A percentile compares a stretch with the other conserved stretches of the same genome.
Evolutionary conservation across 2,797 vertebrate genomes (phyloP).

Genomic region (Dromococcyx pavoninus): DNA sequence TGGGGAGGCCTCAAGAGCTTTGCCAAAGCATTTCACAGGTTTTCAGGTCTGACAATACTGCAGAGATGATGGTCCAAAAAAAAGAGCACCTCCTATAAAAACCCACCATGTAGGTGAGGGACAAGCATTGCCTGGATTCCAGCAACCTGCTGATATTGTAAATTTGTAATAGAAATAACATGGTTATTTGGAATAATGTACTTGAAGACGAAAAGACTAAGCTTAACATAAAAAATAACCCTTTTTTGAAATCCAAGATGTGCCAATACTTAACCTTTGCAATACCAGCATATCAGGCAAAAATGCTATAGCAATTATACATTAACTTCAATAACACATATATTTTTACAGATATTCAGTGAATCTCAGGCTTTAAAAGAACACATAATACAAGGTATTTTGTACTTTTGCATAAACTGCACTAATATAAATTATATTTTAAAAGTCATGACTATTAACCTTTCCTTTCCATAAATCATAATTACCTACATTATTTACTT

Average conservation of each 20-base stretch:
- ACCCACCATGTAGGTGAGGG: neutral
- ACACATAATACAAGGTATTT: neutral
- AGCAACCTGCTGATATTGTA: neutral
- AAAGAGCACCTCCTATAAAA: neutral
- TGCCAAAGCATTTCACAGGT: neutral
- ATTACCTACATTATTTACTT: neutral
- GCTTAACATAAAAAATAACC: neutral
- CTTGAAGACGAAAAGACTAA: neutral
- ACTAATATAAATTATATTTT: neutral
- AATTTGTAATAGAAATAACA: neutral
- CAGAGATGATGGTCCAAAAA: neutral
- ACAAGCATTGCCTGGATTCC: neutral
- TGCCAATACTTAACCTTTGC: neutral
- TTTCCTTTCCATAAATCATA: neutral
- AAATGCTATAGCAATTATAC: neutral
- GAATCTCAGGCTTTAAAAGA: neutral
- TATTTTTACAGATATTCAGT: neutral
- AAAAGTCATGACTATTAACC: neutral
- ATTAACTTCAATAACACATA: neutral
- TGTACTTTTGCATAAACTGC: neutral
- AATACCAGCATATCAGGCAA: neutral
- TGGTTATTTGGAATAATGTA: neutral
- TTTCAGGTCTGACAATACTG: neutral
- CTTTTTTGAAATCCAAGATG: neutral
- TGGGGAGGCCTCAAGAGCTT: neutral